Conservation (phyloP, 2,888 invertebrate genomes). For the Hypselothyrea guttata region DNA sequence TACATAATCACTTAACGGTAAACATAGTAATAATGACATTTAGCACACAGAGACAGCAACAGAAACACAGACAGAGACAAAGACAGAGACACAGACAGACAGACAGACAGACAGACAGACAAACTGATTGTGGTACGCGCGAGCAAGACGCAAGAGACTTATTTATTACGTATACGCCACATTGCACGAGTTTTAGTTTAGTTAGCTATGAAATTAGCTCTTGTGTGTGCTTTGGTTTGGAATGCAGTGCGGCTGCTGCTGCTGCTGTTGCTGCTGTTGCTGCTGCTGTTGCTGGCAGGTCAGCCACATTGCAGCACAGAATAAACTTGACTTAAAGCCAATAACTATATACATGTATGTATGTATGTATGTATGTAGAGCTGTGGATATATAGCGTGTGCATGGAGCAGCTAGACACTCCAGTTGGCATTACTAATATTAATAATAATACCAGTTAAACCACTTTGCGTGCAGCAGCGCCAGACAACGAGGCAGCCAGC, state of each 20-base stretch:
- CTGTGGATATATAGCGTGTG: background rate
- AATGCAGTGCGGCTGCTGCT: slow-evolving; percentile 30
- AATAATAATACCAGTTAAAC: slow-evolving; percentile 71
- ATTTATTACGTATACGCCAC: slow-evolving; percentile 47
- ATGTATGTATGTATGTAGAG: slow-evolving; percentile 10
- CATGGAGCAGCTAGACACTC: slow-evolving; percentile 25
- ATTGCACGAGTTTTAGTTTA: slow-evolving; percentile 13
- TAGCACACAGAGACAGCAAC: slow-evolving; percentile 10
- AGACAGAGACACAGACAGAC: slow-evolving; percentile 1
- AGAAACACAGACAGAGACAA: background rate
- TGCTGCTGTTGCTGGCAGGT: slow-evolving; percentile 27
- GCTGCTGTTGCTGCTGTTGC: no score
- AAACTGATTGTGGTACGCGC: slow-evolving; percentile 3
- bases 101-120: slow-evolving; percentile 7
- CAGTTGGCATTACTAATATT: slow-evolving; percentile 57
- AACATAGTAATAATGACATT: slow-evolving; percentile 17
- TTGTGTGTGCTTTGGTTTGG: slow-evolving; percentile 10
- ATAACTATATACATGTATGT: slow-evolving; percentile 7
- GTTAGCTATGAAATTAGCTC: slow-evolving; percentile 24
- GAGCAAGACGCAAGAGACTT: background rate
- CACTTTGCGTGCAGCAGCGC: slow-evolving; percentile 66
- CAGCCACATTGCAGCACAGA: slow-evolving; percentile 15
- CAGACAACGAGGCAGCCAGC: slow-evolving; percentile 63
- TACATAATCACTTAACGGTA: slow-evolving; percentile 19
- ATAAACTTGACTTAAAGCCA: slow-evolving; percentile 26